Base-by-base conservation (phyloP, 2,113 vertebrate species). In the Coturnix japonica region DNA sequence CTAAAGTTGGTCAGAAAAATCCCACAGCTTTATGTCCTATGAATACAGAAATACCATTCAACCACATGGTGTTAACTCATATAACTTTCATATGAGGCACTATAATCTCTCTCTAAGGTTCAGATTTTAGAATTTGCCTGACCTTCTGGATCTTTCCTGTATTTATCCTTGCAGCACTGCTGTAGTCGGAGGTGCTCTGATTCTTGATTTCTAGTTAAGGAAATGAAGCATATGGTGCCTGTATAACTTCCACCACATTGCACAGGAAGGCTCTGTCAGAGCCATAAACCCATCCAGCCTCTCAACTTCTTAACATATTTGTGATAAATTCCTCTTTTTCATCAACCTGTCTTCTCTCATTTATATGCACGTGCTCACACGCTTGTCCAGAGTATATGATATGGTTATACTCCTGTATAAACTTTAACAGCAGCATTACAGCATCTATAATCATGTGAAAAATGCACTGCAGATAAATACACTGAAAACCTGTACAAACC, bases 261-360 rank as follows among this genome's bases (percentile, higher is more conserved):
- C 67, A 15, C 63, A 75, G 90, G 83, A 90, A 94, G 47, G 31
- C 0, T 0, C 19, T 91, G 64, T 83, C 35, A 56, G 59, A 92
- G 70, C 78, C 74, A 77, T 74, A 81, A 74, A 86, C 73, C 46
- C 54, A 77, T 86, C 33, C 35, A 21, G 81, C n/a, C 51, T 83
- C 51, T 81, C 31, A 31, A 23, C n/a, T 76, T 82, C 56, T 46
- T 28, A 33, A 13, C 13, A 3, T 57, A 14, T 73, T 77, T 61
- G 47, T 46, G 19, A 22, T 56, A 37, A 43, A 26, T 94, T 93
- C 44, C 51, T 74, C 30, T 2, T 28, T 71, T 9, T 66, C 49
- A 64, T 79, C 51, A 47, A 12, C 39, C n/a, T 69, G 53, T 51
- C 18, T 31, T 80, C 67, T 26, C 10, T 33, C 39, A 30, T 53